Evolutionary conservation across 2,888 invertebrate species (phyloP).

Genomic region (Lasius fuliginosus): DNA sequence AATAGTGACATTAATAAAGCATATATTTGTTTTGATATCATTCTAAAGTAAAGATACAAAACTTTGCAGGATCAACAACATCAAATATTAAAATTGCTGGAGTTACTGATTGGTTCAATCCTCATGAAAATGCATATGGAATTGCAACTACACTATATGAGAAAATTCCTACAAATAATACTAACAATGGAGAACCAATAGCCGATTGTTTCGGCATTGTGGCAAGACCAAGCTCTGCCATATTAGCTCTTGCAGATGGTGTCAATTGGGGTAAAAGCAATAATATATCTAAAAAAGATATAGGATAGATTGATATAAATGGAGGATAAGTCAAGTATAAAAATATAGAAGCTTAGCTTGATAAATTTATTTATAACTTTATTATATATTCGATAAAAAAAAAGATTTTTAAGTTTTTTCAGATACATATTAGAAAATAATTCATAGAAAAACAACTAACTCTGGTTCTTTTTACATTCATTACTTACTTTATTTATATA

Average conservation of each 20-base stretch:
- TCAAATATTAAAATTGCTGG: slow-evolving; percentile 77
- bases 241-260: slow-evolving; percentile 95
- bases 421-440: background rate
- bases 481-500: background rate
- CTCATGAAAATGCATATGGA: slow-evolving; percentile 89
- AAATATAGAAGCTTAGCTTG: slow-evolving; percentile 4
- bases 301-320: background rate
- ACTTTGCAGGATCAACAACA: slow-evolving; percentile 62
- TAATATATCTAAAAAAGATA: slow-evolving; percentile 44
- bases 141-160: slow-evolving; percentile 94
- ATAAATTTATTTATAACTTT: background rate
- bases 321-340: background rate
- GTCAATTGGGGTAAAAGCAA: slow-evolving; percentile 93
- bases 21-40: background rate
- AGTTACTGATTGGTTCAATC: slow-evolving; percentile 88
- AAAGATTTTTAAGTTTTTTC: background rate
- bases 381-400: background rate
- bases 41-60: background rate
- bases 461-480: background rate
- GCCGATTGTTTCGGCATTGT: slow-evolving; percentile 95
- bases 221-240: slow-evolving; percentile 90
- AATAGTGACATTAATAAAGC: background rate
- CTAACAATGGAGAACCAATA: slow-evolving; percentile 92
- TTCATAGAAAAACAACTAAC: background rate
- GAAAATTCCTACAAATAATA: slow-evolving; percentile 92